Evolutionary conservation across 1,140 invertebrate genomes (phyloP).

Genomic region (Ptiloglossa arizonensis): DNA sequence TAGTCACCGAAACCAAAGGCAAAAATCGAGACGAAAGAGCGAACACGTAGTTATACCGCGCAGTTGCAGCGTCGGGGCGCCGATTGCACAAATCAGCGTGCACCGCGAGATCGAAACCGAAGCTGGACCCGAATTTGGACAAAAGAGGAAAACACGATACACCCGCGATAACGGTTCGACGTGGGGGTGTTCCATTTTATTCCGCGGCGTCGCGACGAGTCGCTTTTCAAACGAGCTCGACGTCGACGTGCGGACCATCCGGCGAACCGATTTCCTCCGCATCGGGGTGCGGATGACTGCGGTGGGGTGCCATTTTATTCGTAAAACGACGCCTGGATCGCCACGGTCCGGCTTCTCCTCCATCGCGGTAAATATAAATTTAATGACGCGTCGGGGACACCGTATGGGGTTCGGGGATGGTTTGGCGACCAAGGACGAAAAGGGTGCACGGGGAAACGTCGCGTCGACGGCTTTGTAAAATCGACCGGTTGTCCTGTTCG

Average conservation of each 20-base stretch:
- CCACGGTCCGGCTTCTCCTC: background rate
- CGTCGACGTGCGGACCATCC: slow-evolving; percentile 14
- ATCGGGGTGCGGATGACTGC: too few relatives aligned
- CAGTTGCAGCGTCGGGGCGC: too few relatives aligned
- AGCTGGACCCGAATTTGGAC: background rate
- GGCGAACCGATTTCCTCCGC: slow-evolving; percentile 36
- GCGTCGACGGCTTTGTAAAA: slow-evolving; percentile 45
- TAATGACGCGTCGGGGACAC: slow-evolving; percentile 51
- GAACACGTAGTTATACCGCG: too few relatives aligned
- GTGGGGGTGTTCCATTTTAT: slow-evolving; percentile 20
- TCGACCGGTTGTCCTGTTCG: slow-evolving; percentile 37
- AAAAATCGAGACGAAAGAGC: too few relatives aligned
- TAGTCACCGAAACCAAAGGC: too few relatives aligned
- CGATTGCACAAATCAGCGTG: too few relatives aligned
- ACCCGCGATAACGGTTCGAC: background rate
- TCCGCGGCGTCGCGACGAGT: background rate
- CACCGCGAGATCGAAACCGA: too few relatives aligned
- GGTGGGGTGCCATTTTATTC: slow-evolving; percentile 23
- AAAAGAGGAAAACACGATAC: slow-evolving; percentile 29
- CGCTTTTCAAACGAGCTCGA: slow-evolving; percentile 22
- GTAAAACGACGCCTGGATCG: slow-evolving; percentile 17
- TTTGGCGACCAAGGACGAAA: background rate
- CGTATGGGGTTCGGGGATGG: background rate
- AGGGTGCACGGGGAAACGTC: slow-evolving; percentile 15
- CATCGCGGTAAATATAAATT: slow-evolving; percentile 60